Base-by-base conservation (phyloP, 2,888 invertebrate species). In the Drosophila lutescens region DNA sequence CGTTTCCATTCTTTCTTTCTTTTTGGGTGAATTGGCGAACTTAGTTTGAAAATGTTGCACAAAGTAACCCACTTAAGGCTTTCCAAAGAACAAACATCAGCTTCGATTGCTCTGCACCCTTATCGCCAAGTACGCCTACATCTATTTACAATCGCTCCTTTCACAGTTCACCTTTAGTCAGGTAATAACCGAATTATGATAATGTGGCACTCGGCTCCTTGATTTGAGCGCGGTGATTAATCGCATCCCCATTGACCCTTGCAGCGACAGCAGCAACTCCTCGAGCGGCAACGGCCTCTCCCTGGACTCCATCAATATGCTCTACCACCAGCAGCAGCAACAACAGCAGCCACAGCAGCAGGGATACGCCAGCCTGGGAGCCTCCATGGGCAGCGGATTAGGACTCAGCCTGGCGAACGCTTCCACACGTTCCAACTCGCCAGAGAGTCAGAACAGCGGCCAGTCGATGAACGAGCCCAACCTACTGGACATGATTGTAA, bases 101-200 rank as follows among this genome's bases (percentile, higher is more conserved):
- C 90, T 92, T 91, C 91, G 92, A 92, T 90, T 91, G 91, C 89
- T 91, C 92, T 86, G 91, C 91, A 90, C 92, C 92, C 81, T 91
- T 92, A 88, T 91, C 92, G 86, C 92, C 92, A 78, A 91, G 91
- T 88, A 91, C 92, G 89, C 91, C 92, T 82, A 89, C 92, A 81
- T 91, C 91, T 88, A 84, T 91, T 86, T 91, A 91, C 87, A 91
- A 90, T 89, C 91, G 91, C 80, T 91, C 91, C 82, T 92, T 91
- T 86, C 91, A 91, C 88, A 91, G 90, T 86, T 92, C 92, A 81
- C 91, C 92, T 88, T 79, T 91, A 89, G 89, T 91, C 88, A 91
- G 92, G 92, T 92, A 91, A 90, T 66, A 60, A 59, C 68, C 36
- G 56, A 60, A 34, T 13, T 40, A 71, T 59, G 30, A 38, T 61